phyloP scores from a whole-genome alignment of 2,888 invertebrate genomes.

The Drosophila demipolita region DNA sequence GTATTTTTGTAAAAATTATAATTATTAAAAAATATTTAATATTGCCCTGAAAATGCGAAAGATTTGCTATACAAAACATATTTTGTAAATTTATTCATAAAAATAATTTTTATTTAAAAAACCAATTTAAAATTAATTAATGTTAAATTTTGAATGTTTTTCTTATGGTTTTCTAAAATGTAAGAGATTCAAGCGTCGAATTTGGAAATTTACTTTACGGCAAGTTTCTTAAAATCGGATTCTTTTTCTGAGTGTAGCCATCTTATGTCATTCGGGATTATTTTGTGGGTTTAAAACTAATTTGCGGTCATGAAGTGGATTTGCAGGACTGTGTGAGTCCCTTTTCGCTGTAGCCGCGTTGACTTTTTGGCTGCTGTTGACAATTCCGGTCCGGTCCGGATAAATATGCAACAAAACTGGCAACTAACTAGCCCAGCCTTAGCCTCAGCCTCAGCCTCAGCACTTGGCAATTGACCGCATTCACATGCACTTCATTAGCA shows the following conservation, averaged over 20 bases:
- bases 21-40: too few species aligned
- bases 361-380: conserved; percentile 46
- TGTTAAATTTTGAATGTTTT: neutral
- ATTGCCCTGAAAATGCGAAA: too few species aligned
- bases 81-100: too few species aligned
- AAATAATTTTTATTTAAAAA: neutral
- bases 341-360: conserved; percentile 35
- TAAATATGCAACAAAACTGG: conserved; percentile 63
- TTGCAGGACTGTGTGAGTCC: conserved; percentile 46
- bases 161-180: neutral
- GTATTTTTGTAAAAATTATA: too few species aligned
- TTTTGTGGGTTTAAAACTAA: conserved; percentile 81
- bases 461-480: conserved; percentile 51
- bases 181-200: too few species aligned
- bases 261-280: conserved; percentile 81
- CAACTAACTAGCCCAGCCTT: conserved; percentile 47
- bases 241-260: conserved; percentile 21
- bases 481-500: conserved; percentile 60
- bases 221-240: neutral
- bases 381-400: conserved; percentile 34
- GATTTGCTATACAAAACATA: too few species aligned
- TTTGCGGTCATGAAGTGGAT: conserved; percentile 79
- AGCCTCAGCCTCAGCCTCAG: conserved; percentile 23
- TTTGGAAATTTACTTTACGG: too few species aligned
- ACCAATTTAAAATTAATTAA: neutral